phyloP scores from a whole-genome alignment of 2,888 invertebrate genomes.

The Sarcophaga caerulescens region DNA sequence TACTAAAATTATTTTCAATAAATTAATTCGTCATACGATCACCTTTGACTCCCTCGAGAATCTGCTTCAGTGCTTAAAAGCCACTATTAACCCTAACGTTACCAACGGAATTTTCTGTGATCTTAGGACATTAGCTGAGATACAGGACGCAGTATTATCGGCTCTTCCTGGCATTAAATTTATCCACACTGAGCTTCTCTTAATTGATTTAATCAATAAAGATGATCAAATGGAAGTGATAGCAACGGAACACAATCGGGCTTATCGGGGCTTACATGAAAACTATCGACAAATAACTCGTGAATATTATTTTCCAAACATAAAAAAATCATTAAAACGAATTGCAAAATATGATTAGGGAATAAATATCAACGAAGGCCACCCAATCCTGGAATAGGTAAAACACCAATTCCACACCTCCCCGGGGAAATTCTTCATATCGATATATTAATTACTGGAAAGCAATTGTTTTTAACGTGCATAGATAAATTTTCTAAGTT shows the following conservation, averaged over 20 bases:
- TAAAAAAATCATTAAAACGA: slow-evolving; percentile 19
- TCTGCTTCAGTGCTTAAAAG: no score
- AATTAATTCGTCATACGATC: slow-evolving; percentile 6
- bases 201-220: slow-evolving; percentile 50
- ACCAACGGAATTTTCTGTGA: slow-evolving; percentile 32
- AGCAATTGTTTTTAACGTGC: slow-evolving; percentile 35
- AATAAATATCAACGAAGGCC: slow-evolving; percentile 36
- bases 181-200: slow-evolving; percentile 6
- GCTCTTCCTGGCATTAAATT: no score
- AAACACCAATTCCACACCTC: slow-evolving; percentile 19
- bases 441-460: slow-evolving; percentile 40
- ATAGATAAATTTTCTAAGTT: slow-evolving; percentile 52
- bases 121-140: slow-evolving; percentile 18
- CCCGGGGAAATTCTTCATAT: slow-evolving; percentile 36
- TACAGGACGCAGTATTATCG: no score
- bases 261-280: slow-evolving; percentile 49
- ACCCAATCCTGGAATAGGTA: slow-evolving; percentile 9
- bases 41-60: no score
- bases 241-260: slow-evolving; percentile 47
- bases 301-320: slow-evolving; percentile 35
- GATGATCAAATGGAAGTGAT: slow-evolving; percentile 44
- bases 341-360: slow-evolving; percentile 13
- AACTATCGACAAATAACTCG: slow-evolving; percentile 39
- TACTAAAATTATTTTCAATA: slow-evolving; percentile 33
- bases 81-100: slow-evolving; percentile 41